A percentile compares a stretch with the other conserved stretches of the same genome.
These are phyloP conservation scores for Corythoichthys intestinalis DNA, from an alignment of 2,113 vertebrate species.

Conservation along the genomic window DNA sequence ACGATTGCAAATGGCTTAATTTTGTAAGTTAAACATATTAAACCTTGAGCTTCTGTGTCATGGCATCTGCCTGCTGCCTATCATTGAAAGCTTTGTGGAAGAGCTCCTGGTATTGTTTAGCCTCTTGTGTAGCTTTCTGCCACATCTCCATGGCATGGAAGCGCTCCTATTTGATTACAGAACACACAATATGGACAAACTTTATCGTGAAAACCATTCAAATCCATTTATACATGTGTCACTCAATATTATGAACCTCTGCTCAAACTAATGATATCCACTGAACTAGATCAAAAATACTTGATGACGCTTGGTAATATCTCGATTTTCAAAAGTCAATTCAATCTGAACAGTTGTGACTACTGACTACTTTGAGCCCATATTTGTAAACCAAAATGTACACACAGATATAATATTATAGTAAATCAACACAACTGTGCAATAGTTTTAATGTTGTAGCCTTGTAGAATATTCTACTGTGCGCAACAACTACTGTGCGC, in stretches of 20 bases:
- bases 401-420: no score
- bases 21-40: neutral
- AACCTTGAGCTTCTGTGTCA: conserved; percentile 83
- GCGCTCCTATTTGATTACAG: conserved; percentile 74
- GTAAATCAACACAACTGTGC: neutral
- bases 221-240: neutral
- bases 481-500: no score
- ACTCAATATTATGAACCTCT: neutral
- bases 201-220: neutral
- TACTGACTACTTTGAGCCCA: neutral
- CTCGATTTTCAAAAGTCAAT: neutral
- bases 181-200: neutral
- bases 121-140: conserved; percentile 76
- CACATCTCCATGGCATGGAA: conserved; percentile 79
- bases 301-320: no score
- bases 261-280: neutral
- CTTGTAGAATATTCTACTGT: no score
- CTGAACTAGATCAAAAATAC: neutral
- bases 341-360: neutral
- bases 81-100: conserved; percentile 78
- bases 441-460: no score
- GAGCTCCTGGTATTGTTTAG: conserved; percentile 74
- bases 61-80: conserved; percentile 67
- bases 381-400: neutral
- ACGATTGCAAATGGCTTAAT: no score